A percentile compares a stretch with the other conserved stretches of the same genome.
Evolutionary conservation across 2,797 vertebrate species (phyloP).

Genomic region (Molothrus aeneus): DNA sequence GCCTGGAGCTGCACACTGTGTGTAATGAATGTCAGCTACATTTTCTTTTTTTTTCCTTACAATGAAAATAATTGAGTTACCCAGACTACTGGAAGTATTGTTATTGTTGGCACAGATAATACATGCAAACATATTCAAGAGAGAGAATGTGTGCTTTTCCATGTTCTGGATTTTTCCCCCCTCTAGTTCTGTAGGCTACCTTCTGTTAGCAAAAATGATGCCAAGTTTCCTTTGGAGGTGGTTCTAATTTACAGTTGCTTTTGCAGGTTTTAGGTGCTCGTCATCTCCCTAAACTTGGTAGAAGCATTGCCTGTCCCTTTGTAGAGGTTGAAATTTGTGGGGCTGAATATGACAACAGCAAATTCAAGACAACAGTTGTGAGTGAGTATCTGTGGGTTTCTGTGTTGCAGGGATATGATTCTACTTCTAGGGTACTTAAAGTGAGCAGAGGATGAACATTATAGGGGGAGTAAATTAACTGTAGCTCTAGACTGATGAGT

Average conservation of each 20-base stretch:
- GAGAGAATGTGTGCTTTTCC: background rate
- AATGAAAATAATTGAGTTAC: background rate
- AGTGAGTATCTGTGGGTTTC: conserved; percentile 79
- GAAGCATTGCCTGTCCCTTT: conserved; percentile 94
- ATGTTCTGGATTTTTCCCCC: background rate
- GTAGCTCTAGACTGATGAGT: background rate
- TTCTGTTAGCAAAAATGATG: background rate
- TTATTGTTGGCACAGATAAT: background rate
- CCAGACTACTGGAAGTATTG: background rate
- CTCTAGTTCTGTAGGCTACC: background rate
- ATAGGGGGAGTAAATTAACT: background rate
- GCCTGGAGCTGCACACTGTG: background rate
- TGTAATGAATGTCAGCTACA: background rate
- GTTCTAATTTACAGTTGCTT: background rate
- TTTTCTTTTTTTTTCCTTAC: background rate
- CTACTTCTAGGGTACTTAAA: background rate
- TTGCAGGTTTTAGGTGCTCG: conserved; percentile 91
- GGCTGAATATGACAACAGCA: conserved; percentile 85
- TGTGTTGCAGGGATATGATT: background rate
- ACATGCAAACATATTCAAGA: background rate
- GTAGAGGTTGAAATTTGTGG: conserved; percentile 96
- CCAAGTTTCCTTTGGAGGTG: background rate
- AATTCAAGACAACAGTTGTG: conserved; percentile 91
- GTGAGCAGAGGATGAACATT: background rate
- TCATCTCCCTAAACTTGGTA: conserved; percentile 90